Conservation (phyloP, 2,797 vertebrate species). For the Poecilia velifera region DNA sequence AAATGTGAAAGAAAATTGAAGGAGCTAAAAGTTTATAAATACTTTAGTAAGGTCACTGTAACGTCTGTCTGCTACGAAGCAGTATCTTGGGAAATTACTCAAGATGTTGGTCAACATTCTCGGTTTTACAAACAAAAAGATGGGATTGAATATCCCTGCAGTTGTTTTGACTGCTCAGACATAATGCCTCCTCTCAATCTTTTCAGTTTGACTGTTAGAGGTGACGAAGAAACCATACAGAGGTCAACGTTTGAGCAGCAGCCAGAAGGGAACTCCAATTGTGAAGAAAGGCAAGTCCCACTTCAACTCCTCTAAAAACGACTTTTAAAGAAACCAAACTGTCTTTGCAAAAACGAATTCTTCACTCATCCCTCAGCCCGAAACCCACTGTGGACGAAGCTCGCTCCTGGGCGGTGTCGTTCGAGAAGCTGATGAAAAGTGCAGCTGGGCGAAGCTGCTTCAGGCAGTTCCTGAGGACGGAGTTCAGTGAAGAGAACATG, state of each 20-base stretch:
- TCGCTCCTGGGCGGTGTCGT: conserved; percentile 88
- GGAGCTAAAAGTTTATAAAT: background rate
- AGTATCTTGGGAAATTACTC: background rate
- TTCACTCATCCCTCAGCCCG: conserved; percentile 72
- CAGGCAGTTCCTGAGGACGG: conserved; percentile 92
- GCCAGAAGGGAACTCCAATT: conserved; percentile 80
- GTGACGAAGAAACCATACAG: conserved; percentile 85
- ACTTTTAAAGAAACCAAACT: background rate
- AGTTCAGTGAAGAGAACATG: conserved; percentile 99
- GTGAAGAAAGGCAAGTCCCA: conserved; percentile 88
- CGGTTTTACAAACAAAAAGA: background rate
- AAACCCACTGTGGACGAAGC: conserved; percentile 91
- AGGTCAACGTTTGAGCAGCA: conserved; percentile 83
- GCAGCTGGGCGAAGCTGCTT: conserved; percentile 90
- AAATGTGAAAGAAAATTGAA: background rate
- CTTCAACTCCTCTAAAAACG: background rate
- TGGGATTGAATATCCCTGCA: background rate
- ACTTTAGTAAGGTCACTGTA: background rate
- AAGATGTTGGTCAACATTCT: background rate
- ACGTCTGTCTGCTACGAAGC: background rate
- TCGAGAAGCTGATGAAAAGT: conserved; percentile 93
- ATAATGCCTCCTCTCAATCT: background rate
- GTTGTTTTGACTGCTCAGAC: conserved; percentile 22
- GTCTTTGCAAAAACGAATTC: background rate
- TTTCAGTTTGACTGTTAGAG: conserved; percentile 90